Percentiles rank a stretch among this genome's conserved stretches.
These are phyloP conservation scores for Helobdella robusta DNA, from an alignment of 2,888 invertebrate species.

Conservation along the genomic window DNA sequence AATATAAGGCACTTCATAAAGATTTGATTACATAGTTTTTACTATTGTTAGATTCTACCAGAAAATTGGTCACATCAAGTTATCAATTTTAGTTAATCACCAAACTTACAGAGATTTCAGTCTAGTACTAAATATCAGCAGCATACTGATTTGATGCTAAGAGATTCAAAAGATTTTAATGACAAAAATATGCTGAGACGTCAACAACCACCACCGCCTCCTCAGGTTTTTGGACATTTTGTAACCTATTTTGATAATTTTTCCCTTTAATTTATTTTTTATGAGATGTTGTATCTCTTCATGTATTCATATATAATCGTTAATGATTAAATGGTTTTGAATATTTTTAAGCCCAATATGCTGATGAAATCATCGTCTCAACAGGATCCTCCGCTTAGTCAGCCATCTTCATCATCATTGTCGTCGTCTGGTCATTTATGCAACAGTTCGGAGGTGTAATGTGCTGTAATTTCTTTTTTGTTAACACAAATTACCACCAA, in stretches of 20 bases:
- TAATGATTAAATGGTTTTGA: too few species aligned
- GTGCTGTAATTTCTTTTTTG: background rate
- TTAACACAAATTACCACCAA: background rate
- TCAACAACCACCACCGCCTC: conserved; percentile 22
- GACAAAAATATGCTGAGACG: conserved; percentile 23
- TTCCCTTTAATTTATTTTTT: background rate
- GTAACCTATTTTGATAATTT: too few species aligned
- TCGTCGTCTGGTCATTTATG: conserved; percentile 11
- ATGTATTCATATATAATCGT: background rate
- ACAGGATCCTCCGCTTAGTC: conserved; percentile 19
- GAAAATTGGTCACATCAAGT: background rate
- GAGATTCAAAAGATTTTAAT: conserved; percentile 2
- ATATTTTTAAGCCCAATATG: too few species aligned
- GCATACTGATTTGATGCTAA: conserved; percentile 11
- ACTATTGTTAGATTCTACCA: background rate
- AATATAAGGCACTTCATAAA: too few species aligned
- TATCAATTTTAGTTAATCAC: background rate
- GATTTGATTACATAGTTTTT: too few species aligned
- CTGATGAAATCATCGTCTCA: conserved; percentile 18
- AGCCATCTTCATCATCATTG: conserved; percentile 14
- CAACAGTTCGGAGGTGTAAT: conserved; percentile 21
- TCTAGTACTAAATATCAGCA: conserved; percentile 7
- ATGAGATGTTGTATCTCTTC: background rate
- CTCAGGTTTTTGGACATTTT: background rate
- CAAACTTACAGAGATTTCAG: conserved; percentile 2